Evolutionary conservation across 2,113 vertebrate species (phyloP).

Genomic region (Neolamprologus fasciatus): DNA sequence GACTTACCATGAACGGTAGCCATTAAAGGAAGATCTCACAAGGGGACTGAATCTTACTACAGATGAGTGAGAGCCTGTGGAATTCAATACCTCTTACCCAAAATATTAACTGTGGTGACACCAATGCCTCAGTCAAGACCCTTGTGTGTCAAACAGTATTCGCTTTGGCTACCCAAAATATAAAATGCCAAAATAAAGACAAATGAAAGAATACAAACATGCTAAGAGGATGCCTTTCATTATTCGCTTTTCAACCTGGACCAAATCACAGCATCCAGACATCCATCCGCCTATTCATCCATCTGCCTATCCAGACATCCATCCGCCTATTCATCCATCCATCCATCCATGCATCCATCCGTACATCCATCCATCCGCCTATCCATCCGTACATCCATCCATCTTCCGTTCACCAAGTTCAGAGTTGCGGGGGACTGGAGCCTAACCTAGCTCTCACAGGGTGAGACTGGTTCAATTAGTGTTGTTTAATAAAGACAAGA

Average conservation of each 20-base stretch:
- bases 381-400: background rate
- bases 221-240: background rate
- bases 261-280: background rate
- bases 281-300: fast-evolving
- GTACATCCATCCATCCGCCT: background rate
- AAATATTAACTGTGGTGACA: background rate
- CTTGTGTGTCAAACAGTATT: background rate
- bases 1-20: constrained; percentile 18
- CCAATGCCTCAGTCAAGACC: background rate
- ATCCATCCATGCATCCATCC: fast-evolving
- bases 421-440: background rate
- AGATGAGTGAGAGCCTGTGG: background rate
- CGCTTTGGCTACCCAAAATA: background rate
- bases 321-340: fast-evolving
- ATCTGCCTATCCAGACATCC: fast-evolving
- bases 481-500: background rate
- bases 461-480: background rate
- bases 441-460: background rate
- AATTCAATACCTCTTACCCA: background rate
- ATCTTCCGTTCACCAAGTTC: background rate
- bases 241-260: background rate
- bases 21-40: background rate
- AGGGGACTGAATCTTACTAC: background rate
- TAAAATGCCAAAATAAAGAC: background rate
- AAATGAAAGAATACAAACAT: background rate